These are phyloP conservation scores for Melinaea marsaeus DNA, from an alignment of 2,888 invertebrate species.

Conservation along the genomic window DNA sequence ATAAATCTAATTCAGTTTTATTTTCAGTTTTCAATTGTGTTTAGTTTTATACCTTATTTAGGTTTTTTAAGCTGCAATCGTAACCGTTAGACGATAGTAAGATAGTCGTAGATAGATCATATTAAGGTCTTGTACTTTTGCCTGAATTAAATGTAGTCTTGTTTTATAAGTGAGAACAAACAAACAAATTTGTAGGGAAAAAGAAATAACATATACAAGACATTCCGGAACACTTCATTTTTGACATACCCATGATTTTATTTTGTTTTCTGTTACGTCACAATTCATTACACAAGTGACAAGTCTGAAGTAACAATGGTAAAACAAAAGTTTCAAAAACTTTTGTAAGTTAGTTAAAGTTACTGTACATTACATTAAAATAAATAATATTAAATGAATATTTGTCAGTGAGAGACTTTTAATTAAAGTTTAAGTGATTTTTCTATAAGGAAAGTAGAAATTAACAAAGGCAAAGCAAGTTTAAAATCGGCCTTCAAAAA, in stretches of 20 bases:
- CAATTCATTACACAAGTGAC: slow-evolving; percentile 3
- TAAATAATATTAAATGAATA: neutral
- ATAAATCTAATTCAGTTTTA: too few species aligned
- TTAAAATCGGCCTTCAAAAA: slow-evolving; percentile 57
- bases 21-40: too few species aligned
- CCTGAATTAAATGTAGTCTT: too few species aligned
- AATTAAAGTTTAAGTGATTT: slow-evolving; percentile 3
- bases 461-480: slow-evolving; percentile 41
- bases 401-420: neutral
- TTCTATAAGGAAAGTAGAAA: slow-evolving; percentile 9
- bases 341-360: neutral
- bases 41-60: too few species aligned
- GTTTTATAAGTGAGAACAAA: too few species aligned
- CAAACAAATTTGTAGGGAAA: neutral
- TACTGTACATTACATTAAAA: neutral
- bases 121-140: too few species aligned
- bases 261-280: slow-evolving; percentile 2
- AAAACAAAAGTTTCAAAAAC: neutral
- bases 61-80: too few species aligned
- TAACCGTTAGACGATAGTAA: too few species aligned
- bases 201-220: neutral
- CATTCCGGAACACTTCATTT: neutral
- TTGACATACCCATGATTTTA: neutral
- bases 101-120: too few species aligned
- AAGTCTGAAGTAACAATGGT: slow-evolving; percentile 5